Evolutionary conservation across 2,797 vertebrate species (phyloP), one percentile per base, ranked within the genome.

Genomic region (Allenopithecus nigroviridis): DNA sequence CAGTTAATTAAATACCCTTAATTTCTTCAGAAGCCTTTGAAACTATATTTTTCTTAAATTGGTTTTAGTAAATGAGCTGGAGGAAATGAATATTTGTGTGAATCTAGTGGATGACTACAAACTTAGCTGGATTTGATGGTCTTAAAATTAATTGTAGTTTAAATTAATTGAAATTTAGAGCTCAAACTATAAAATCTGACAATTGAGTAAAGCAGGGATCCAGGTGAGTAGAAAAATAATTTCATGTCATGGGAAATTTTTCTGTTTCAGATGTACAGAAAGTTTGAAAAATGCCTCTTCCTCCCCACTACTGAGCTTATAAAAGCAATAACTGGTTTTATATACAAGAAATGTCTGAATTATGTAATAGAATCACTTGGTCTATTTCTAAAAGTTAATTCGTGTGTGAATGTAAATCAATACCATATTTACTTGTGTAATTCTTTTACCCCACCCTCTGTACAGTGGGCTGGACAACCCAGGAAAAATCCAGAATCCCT

Each of bases 51-150:
- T 96, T 75, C 79, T 75, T 81, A 97, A 95, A 91, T 83, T 89
- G 68, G 89, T 86, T 97, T 97, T 93, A 96, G 94, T 83, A 92
- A 95, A 79, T 91, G 83, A 89, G 26, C 57, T 93, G 21, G 28
- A 30, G 88, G 85, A 95, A 97, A 93, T 91, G 95, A 93, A 87
- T 90, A 96, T 43, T 83, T 36, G 30, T 8, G 41, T 81, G 43
- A 92, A 61, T 84, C 85, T 92, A 87, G 79, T 46, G 85, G n/a
- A 72, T 8, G 85, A 22, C 24, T 95, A 36, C 26, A 89, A 96
- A 70, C 64, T 4, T 85, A 89, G 21, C 22, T 91, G n/a, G 36
- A 94, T 88, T 88, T 90, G 46, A 78, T 93, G 21, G 8, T 50
- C 21, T 97, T 87, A 94, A 91, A 96, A 93, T 90, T 90, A 95